phyloP scores from a whole-genome alignment of 2,888 invertebrate genomes.

The Cephus sareptanus region DNA sequence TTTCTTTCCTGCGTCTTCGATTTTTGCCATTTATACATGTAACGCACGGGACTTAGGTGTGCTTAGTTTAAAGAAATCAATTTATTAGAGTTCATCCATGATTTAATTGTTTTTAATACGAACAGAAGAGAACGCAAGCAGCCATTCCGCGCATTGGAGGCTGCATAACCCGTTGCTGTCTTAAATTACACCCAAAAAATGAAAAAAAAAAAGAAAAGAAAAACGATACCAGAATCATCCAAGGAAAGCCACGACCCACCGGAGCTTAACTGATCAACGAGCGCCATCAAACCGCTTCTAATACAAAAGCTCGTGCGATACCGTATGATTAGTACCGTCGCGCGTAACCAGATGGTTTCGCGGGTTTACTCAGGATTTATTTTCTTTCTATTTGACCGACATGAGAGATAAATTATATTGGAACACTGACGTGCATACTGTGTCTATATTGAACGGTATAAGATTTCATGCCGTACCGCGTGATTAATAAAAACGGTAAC shows the following conservation, averaged over 20 bases:
- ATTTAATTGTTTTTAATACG: slow-evolving; percentile 39
- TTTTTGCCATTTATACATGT: neutral
- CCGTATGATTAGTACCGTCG: neutral
- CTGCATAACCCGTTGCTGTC: neutral
- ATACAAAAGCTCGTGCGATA: neutral
- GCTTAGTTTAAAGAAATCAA: slow-evolving; percentile 43
- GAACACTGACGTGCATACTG: neutral
- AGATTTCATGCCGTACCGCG: neutral
- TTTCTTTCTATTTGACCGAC: neutral
- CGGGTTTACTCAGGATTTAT: neutral
- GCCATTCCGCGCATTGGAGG: neutral
- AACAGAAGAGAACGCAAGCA: slow-evolving; percentile 52
- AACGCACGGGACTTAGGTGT: neutral
- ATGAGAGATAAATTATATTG: neutral
- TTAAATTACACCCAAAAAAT: neutral
- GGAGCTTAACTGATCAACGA: neutral
- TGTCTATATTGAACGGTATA: too few relatives aligned
- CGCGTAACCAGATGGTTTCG: neutral
- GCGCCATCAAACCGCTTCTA: neutral
- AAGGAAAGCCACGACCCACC: neutral
- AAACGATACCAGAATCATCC: neutral
- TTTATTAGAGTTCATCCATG: slow-evolving; percentile 58
- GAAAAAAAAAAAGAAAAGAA: neutral
- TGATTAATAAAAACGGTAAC: neutral
- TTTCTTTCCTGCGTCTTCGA: neutral